phyloP scores from a whole-genome alignment of 2,797 vertebrate species.

The Cyprinella venusta region DNA sequence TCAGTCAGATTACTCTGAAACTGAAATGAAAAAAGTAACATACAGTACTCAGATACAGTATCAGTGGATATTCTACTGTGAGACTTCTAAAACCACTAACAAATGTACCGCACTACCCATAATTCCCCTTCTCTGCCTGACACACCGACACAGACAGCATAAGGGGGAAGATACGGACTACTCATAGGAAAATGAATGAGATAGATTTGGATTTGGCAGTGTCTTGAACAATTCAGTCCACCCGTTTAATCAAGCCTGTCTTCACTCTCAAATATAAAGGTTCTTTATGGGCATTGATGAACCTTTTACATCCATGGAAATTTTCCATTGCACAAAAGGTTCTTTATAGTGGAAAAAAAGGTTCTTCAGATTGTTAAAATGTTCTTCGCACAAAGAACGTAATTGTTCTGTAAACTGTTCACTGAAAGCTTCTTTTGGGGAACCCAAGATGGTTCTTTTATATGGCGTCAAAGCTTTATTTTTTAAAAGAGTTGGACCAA shows the following conservation, averaged over 20 bases:
- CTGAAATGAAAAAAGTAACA: not conserved
- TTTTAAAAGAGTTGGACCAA: not conserved
- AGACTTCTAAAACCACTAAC: not conserved
- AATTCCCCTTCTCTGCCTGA: slow-evolving; percentile 16
- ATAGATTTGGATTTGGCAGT: not conserved
- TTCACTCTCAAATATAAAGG: not conserved
- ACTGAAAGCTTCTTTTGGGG: not conserved
- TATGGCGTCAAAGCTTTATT: not conserved
- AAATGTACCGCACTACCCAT: slow-evolving; percentile 6
- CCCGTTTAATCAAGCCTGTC: not conserved
- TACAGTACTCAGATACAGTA: not conserved
- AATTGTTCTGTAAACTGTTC: not conserved
- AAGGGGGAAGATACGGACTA: not conserved
- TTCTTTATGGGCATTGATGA: not conserved
- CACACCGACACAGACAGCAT: slow-evolving; percentile 1
- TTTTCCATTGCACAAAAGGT: not conserved
- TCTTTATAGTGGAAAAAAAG: not conserved
- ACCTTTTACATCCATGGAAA: not conserved
- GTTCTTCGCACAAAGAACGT: not conserved
- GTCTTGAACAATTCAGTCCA: not conserved
- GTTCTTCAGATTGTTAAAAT: not conserved
- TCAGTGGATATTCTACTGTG: slow-evolving; percentile 3
- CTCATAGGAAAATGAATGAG: not conserved
- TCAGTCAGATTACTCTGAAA: not conserved
- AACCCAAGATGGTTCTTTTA: not conserved